Evolutionary conservation across 2,888 invertebrate species (phyloP).

Genomic region (Chydorus sphaericus): DNA sequence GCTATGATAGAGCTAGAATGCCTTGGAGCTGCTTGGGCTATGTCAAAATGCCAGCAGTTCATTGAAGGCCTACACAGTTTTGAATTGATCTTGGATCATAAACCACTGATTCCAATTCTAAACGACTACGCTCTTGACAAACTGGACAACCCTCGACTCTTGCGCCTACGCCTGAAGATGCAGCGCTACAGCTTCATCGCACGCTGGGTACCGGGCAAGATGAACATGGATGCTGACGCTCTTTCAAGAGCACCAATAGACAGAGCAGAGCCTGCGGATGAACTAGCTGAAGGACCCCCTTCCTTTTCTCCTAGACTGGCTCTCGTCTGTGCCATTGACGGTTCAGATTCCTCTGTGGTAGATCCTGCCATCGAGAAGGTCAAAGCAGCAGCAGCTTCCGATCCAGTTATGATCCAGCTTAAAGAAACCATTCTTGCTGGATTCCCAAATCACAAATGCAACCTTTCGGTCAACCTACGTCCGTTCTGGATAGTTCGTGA

Average conservation of each 20-base stretch:
- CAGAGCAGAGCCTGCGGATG: not conserved
- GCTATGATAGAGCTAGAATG: conserved; percentile 2
- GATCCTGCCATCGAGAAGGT: not conserved
- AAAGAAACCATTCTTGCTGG: not conserved
- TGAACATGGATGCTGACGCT: conserved; percentile 11
- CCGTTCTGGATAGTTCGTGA: not conserved
- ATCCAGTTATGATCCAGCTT: not conserved
- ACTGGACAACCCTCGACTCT: conserved; percentile 13
- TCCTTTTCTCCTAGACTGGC: not conserved
- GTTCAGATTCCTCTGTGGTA: not conserved
- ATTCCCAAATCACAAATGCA: conserved; percentile 1
- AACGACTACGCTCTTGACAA: conserved; percentile 8
- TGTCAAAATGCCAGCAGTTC: not conserved
- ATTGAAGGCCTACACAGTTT: conserved; percentile 8
- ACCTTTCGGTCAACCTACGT: not conserved
- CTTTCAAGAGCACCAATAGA: conserved; percentile 12
- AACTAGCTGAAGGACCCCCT: not conserved
- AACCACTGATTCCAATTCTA: conserved; percentile 12
- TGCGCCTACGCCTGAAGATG: conserved; percentile 7
- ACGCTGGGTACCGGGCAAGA: conserved; percentile 3
- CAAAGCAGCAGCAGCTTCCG: not conserved
- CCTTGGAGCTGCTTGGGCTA: conserved; percentile 6
- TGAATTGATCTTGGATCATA: conserved; percentile 6
- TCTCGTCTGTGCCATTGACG: not conserved
- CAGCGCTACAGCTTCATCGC: conserved; percentile 5